Evolutionary conservation across 1,140 invertebrate species (phyloP).

Genomic region (Caligus rogercresseyi): DNA sequence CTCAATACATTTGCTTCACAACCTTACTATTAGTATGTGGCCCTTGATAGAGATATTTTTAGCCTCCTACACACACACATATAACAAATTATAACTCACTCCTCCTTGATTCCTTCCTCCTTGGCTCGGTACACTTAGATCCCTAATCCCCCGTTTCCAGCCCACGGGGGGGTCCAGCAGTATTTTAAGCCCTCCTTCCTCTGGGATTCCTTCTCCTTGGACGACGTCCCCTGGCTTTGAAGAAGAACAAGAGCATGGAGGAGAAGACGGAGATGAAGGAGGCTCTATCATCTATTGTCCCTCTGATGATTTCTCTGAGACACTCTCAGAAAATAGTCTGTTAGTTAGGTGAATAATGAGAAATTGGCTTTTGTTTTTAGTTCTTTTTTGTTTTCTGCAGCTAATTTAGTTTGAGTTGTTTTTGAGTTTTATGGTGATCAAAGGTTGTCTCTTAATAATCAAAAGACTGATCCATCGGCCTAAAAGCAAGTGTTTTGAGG

Average conservation of each 20-base stretch:
- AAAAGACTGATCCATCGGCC: too few relatives aligned
- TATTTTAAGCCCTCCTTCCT: too few relatives aligned
- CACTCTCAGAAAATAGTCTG: background rate
- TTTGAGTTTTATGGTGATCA: slow-evolving; percentile 5
- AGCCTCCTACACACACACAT: too few relatives aligned
- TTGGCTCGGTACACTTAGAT: background rate
- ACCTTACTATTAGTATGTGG: too few relatives aligned
- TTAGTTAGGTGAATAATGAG: slow-evolving; percentile 8
- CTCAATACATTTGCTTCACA: too few relatives aligned
- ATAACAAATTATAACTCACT: background rate
- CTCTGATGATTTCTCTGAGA: background rate
- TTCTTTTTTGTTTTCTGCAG: slow-evolving; percentile 11
- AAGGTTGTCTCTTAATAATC: too few relatives aligned
- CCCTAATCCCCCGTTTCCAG: background rate
- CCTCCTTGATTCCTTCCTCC: background rate
- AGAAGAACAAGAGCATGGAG: background rate
- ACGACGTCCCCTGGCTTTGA: background rate
- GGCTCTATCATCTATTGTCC: too few relatives aligned
- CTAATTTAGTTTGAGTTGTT: background rate
- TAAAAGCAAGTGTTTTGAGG: too few relatives aligned
- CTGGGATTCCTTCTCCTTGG: too few relatives aligned
- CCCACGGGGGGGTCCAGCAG: too few relatives aligned
- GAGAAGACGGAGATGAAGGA: too few relatives aligned
- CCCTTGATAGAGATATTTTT: too few relatives aligned
- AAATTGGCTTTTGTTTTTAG: slow-evolving; percentile 7